These are phyloP conservation scores for Caenorhabditis auriculariae DNA, from an alignment of 2,888 invertebrate genomes.

Conservation along the genomic window DNA sequence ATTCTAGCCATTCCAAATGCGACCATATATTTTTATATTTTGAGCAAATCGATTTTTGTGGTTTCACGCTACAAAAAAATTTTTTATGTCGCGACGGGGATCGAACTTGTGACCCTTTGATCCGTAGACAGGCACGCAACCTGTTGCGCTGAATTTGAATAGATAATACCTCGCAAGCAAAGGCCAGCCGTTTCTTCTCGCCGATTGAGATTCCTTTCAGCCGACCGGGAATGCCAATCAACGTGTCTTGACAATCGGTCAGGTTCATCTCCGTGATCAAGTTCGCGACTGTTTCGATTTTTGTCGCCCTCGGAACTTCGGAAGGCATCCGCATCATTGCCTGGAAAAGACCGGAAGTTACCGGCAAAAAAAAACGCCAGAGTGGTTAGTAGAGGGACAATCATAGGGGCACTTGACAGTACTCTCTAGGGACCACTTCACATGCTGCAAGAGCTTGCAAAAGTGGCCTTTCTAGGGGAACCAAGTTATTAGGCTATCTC, in stretches of 20 bases:
- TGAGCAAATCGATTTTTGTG: too few relatives aligned
- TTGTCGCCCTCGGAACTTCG: slow-evolving; percentile 14
- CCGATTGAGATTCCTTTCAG: slow-evolving; percentile 84
- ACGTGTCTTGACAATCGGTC: slow-evolving; percentile 46
- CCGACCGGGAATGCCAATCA: slow-evolving; percentile 41
- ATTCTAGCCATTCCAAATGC: too few relatives aligned
- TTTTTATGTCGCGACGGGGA: background rate
- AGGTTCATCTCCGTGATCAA: slow-evolving; percentile 50
- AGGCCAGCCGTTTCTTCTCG: slow-evolving; percentile 85
- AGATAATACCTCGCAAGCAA: slow-evolving; percentile 87
- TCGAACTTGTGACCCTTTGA: too few relatives aligned
- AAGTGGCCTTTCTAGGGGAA: background rate
- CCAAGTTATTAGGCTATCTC: background rate
- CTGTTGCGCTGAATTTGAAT: too few relatives aligned
- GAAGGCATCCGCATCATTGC: slow-evolving; percentile 43
- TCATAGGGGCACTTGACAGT: background rate
- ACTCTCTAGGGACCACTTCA: background rate
- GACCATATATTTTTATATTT: too few relatives aligned
- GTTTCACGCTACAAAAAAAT: background rate
- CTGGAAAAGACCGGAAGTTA: slow-evolving; percentile 4
- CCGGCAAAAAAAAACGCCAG: background rate
- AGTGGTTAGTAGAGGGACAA: background rate
- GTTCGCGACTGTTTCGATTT: slow-evolving; percentile 31
- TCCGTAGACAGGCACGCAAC: too few relatives aligned
- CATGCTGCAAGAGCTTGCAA: background rate